Base-by-base conservation (phyloP, 2,888 invertebrate genomes). In the Melolontha melolontha region DNA sequence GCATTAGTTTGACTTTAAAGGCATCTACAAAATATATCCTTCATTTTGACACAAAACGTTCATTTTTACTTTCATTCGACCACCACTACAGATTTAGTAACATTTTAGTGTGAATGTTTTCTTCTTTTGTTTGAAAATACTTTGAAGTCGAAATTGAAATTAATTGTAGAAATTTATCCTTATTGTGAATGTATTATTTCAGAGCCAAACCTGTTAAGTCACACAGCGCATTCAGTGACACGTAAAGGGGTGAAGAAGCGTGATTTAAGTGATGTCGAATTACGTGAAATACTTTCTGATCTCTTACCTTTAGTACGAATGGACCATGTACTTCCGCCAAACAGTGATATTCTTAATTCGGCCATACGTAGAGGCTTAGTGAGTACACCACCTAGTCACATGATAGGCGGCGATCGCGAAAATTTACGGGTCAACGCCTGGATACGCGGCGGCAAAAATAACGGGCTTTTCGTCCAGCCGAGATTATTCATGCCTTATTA, bases 401-500 rank as follows among this genome's bases (percentile, higher is more conserved):
- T 94, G 92, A 90, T 94, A 69, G 93, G 92, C 59, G 91, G 91
- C 69, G 93, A 93, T 72, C 82, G 86, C 42, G 87, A 87, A 77
- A 90, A 89, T 80, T 80, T 90, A 51, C 84, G 90, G 59, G 86
- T 90, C 72, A 92, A 91, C 80, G 94, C 94, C 44, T 94, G 94
- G 94, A 92, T 94, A 71, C 89, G 92, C 16, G 89, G 91, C 59
- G 88, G 88, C 11, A 90, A 90, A 76, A 90, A 89, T 76, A 90
- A 89, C 77, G 92, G 92, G 66, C 84, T 92, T 10, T 90, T 89
- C 80, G 91, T 95, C 5, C 90, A 95, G 73, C 96, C 97, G 59
- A 86, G 98, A 50, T 89, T 96, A 71, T 98, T 97, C 84, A 92
- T 94, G 88, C 97, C 97, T 42, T 97, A 97, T 82, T 94, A 94